Base-by-base conservation (phyloP, 2,888 invertebrate species). In the Alloscopus bannaensis region DNA sequence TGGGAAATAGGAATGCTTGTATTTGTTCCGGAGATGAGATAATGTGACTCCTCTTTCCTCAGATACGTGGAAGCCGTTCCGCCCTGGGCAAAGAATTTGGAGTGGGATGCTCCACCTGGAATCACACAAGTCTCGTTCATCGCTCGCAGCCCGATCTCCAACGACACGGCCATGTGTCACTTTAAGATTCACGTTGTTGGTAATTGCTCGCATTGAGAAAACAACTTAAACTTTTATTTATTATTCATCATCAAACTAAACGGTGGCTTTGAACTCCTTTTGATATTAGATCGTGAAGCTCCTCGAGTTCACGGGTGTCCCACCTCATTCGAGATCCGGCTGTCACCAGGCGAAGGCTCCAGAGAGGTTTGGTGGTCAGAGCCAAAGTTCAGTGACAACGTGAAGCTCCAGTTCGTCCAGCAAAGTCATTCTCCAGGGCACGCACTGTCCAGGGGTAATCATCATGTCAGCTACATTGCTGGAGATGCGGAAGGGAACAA, bases 281-380 rank as follows among this genome's bases (percentile, higher is more conserved):
- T 36, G 52, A 71, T 86, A 81, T 60, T 88, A 89, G 91, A 91
- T 85, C 88, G 89, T n/a, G 90, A 91, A 86, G 89, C 90, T 40
- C 92, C 92, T 0, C 88, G 87, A 70, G 90, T 92, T 28, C 88
- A 88, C 47, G 90, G 89, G 81, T 93, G 93, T 86, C 93, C 93
- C 0, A 88, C 89, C 52, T 91, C 92, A 4, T 91, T 93, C 85
- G 91, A 91, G 82, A 90, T 91, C 26, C 88, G 89, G 20, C 87
- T 93, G 64, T 88, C 88, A 57, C 88, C 89, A 16, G 90, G 91
- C 52, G 91, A 92, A 87, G 88, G 88, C 0, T 89, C 90, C 68
- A 89, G 91, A 28, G 89, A 90, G 50, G 90, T 93, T 55, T 89
- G 89, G 83, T 93, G 93, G 93, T 90, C 90, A 50, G 93, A 93